Percentiles rank a stretch among this genome's conserved stretches.
Conservation (phyloP, 2,797 vertebrate species). For the Ctenochaetus hawaiiensis region DNA sequence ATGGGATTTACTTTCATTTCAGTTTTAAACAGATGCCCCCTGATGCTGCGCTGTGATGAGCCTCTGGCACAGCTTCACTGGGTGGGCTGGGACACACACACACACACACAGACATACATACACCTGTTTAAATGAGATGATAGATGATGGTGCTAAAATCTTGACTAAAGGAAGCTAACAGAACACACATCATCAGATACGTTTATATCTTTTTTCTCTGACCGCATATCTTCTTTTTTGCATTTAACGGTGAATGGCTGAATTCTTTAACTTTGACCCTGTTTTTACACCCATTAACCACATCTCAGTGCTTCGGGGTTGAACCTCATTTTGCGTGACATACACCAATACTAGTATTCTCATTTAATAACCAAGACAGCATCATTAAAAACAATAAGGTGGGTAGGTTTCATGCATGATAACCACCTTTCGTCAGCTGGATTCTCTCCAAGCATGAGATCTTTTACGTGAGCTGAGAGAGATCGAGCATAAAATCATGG, state of each 20-base stretch:
- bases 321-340: background rate
- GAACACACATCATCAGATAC: background rate
- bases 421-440: constrained; percentile 42
- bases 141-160: constrained; percentile 51
- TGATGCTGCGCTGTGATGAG: constrained; percentile 65
- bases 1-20: constrained; percentile 74
- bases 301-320: background rate
- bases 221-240: background rate
- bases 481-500: constrained; percentile 49
- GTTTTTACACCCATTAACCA: background rate
- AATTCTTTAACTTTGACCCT: constrained; percentile 9
- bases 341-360: background rate
- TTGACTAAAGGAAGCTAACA: constrained; percentile 34
- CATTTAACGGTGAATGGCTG: background rate
- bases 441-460: constrained; percentile 25
- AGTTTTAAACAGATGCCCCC: constrained; percentile 75
- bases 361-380: background rate
- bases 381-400: constrained; percentile 2
- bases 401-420: constrained; percentile 9
- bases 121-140: constrained; percentile 37
- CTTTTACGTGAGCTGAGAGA: constrained; percentile 34
- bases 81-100: constrained; percentile 37
- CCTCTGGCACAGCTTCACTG: constrained; percentile 66
- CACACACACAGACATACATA: constrained; percentile 5
- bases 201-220: background rate